These are phyloP conservation scores for Antidorcas marsupialis DNA, from an alignment of 2,113 vertebrate species.

Conservation along the genomic window DNA sequence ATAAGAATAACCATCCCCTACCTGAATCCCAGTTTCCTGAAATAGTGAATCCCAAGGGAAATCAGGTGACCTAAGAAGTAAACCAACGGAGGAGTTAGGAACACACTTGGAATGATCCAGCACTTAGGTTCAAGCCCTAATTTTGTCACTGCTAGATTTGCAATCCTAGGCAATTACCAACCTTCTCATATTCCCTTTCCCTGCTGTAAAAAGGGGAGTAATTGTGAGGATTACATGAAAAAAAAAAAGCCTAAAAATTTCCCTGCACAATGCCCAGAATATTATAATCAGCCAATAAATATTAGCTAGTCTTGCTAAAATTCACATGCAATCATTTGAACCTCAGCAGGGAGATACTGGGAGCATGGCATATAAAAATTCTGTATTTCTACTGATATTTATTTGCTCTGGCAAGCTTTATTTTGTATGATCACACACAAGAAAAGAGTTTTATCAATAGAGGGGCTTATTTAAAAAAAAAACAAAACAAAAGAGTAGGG, in stretches of 20 bases:
- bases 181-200: not conserved
- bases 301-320: not conserved
- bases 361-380: not conserved
- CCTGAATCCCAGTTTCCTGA: not conserved
- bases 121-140: not conserved
- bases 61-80: not conserved
- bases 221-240: not conserved
- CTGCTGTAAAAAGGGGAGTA: not conserved
- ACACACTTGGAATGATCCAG: too few relatives aligned
- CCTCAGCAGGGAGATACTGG: not conserved
- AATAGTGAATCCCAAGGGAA: not conserved
- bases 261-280: not conserved
- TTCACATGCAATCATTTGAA: not conserved
- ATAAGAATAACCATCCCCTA: not conserved
- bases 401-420: constrained; percentile 33
- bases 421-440: not conserved
- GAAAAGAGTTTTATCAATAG: not conserved
- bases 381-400: not conserved
- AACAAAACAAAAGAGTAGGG: not conserved
- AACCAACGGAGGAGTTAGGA: not conserved
- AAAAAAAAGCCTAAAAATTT: not conserved
- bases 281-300: not conserved
- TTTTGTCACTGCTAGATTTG: not conserved
- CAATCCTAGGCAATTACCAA: not conserved
- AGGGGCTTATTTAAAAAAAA: not conserved